phyloP scores from a whole-genome alignment of 1,140 invertebrate genomes.

The Thaumatotibia leucotreta region DNA sequence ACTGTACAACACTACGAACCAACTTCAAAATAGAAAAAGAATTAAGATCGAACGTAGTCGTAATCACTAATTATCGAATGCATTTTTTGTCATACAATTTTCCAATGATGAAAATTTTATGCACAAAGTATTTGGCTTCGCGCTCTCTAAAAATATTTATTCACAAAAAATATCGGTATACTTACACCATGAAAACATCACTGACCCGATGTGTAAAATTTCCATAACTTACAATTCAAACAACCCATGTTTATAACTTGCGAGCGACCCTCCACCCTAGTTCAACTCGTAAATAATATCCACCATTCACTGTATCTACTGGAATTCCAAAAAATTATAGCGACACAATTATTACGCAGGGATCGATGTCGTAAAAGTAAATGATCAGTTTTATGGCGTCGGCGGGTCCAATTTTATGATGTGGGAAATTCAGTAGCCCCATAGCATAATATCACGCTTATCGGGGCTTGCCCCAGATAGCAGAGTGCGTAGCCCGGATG shows the following conservation, averaged over 20 bases:
- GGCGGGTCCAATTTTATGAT: constrained; percentile 56
- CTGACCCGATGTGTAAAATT: no score
- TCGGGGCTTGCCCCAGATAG: constrained; percentile 18
- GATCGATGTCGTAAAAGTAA: constrained; percentile 65
- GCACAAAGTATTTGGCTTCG: no score
- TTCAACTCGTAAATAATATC: constrained; percentile 20
- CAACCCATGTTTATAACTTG: background rate
- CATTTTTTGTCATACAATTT: no score
- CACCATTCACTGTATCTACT: constrained; percentile 25
- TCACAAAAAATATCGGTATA: no score
- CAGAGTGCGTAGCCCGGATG: no score
- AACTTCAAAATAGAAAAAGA: no score
- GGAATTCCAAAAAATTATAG: constrained; percentile 43
- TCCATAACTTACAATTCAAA: background rate
- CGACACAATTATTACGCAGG: constrained; percentile 55
- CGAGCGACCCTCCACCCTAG: background rate
- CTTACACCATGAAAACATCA: no score
- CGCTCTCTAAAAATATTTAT: no score
- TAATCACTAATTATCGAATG: no score
- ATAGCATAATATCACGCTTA: constrained; percentile 50
- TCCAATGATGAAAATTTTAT: no score
- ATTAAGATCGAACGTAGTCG: no score
- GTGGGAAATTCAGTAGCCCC: constrained; percentile 57
- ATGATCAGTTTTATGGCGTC: constrained; percentile 54
- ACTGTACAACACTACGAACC: no score